phyloP scores from a whole-genome alignment of 2,113 vertebrate genomes.

The Elaphurus davidianus region DNA sequence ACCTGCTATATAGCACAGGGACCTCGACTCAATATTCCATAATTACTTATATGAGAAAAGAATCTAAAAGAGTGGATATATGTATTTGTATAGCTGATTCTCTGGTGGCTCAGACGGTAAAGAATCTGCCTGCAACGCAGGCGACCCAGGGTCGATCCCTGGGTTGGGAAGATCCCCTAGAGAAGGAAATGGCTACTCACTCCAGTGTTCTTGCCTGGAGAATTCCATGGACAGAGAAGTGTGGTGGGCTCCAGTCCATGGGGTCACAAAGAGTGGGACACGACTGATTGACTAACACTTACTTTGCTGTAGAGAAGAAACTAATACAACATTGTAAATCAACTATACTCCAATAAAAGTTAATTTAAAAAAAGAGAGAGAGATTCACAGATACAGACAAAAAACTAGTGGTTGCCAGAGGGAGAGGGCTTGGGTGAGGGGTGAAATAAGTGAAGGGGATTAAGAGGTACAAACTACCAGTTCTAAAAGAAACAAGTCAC shows the following conservation, averaged over 20 bases:
- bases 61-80: neutral
- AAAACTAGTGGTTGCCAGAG: neutral
- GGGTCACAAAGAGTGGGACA: neutral
- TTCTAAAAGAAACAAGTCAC: neutral
- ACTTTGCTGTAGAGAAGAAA: neutral
- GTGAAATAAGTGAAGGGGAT: neutral
- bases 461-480: neutral
- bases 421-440: neutral
- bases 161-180: neutral
- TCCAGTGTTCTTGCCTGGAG: neutral
- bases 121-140: neutral
- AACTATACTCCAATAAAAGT: neutral
- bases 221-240: neutral
- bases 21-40: neutral
- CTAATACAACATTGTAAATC: neutral
- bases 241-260: neutral
- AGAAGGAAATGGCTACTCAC: neutral
- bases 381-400: neutral
- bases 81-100: neutral
- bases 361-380: neutral
- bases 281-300: neutral
- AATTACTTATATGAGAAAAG: neutral
- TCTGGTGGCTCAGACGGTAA: neutral
- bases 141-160: rapidly evolving
- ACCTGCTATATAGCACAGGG: neutral